phyloP scores from a whole-genome alignment of 2,113 vertebrate genomes.

The Gymnocephalus cernua region DNA sequence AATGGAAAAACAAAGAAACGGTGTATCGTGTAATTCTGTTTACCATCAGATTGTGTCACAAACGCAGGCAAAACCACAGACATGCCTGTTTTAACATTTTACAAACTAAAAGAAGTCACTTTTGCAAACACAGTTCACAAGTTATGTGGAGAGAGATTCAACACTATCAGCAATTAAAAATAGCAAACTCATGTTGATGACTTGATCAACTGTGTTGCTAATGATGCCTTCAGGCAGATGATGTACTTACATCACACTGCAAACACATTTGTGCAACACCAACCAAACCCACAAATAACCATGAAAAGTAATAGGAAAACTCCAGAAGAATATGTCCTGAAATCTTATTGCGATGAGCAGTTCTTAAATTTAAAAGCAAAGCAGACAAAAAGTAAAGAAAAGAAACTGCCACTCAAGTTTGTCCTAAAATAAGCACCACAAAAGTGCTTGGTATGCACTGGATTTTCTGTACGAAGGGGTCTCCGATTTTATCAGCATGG shows the following conservation, averaged over 20 bases:
- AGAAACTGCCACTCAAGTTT: neutral
- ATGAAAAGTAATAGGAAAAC: neutral
- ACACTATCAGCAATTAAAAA: conserved; percentile 6
- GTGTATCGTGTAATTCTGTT: neutral
- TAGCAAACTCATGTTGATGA: conserved; percentile 4
- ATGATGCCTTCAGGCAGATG: conserved; percentile 9
- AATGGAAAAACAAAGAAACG: conserved; percentile 14
- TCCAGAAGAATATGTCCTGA: neutral
- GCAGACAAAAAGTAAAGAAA: neutral
- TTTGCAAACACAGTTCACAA: neutral
- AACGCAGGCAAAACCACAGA: conserved; percentile 5
- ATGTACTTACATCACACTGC: neutral
- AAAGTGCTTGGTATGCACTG: neutral
- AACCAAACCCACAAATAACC: neutral
- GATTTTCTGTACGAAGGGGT: neutral
- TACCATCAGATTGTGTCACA: neutral
- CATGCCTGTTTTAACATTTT: neutral
- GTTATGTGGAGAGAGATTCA: neutral
- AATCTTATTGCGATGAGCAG: neutral
- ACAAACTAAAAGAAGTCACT: neutral
- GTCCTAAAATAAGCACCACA: neutral
- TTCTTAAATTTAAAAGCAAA: neutral
- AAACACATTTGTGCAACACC: too few relatives aligned
- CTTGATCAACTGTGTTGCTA: conserved; percentile 12
- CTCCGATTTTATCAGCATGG: neutral